phyloP scores from a whole-genome alignment of 1,140 invertebrate species.

The Wasmannia auropunctata region DNA sequence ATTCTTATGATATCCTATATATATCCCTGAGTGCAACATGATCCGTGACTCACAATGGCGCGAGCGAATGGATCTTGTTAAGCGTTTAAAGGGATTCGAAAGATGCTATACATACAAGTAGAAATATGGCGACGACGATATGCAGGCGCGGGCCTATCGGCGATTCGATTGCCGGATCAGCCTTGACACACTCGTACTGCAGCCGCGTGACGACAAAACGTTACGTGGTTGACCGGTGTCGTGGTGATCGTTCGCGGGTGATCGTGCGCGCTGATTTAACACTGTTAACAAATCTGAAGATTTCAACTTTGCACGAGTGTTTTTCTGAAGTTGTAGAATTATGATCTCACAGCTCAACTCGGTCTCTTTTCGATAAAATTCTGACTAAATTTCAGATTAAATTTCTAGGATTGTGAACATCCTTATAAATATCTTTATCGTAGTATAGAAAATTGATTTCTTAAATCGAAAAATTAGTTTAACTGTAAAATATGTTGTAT shows the following conservation, averaged over 20 bases:
- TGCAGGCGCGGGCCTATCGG: neutral
- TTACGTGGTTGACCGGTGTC: constrained; percentile 9
- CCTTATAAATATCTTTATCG: too few species aligned
- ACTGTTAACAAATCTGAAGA: neutral
- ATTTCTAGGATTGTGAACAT: neutral
- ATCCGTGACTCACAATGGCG: neutral
- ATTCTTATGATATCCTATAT: neutral
- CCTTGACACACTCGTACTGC: constrained; percentile 65
- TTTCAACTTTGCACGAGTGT: neutral
- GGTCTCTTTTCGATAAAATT: neutral
- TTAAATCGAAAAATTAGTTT: neutral
- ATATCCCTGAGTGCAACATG: neutral
- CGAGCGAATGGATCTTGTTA: neutral
- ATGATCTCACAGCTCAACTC: neutral
- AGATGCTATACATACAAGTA: neutral
- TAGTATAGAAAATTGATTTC: neutral
- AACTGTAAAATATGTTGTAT: neutral
- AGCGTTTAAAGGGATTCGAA: neutral
- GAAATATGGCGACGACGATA: constrained; percentile 11
- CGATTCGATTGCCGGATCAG: constrained; percentile 48
- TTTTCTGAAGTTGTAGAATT: neutral
- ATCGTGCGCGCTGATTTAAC: neutral
- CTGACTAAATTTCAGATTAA: neutral
- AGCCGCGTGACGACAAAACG: constrained; percentile 27
- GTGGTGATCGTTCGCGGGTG: neutral